Conservation (phyloP, 1,140 invertebrate genomes). For the Caerostris extrusa region DNA sequence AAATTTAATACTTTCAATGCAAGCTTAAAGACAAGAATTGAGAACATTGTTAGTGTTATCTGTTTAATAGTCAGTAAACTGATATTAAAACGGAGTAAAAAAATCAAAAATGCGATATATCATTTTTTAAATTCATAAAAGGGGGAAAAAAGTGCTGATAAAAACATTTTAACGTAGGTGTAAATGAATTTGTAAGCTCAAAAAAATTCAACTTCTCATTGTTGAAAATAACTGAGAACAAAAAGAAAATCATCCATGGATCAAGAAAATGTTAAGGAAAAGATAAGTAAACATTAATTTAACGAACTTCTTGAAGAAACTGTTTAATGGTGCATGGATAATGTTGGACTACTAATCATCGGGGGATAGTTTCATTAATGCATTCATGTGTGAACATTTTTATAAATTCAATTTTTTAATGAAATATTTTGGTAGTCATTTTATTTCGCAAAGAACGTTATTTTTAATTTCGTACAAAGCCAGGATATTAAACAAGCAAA, state of each 20-base stretch:
- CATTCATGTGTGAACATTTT: not conserved
- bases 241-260: not conserved
- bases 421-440: too few species aligned
- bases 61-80: not conserved
- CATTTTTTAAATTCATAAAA: not conserved
- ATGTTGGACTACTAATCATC: not conserved
- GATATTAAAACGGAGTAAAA: too few species aligned
- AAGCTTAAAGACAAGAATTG: not conserved
- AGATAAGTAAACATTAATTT: not conserved
- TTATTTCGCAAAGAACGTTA: too few species aligned
- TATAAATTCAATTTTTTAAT: too few species aligned
- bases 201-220: not conserved
- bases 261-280: not conserved
- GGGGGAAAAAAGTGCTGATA: not conserved
- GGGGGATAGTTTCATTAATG: not conserved
- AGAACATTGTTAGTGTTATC: not conserved
- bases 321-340: not conserved
- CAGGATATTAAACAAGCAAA: too few species aligned
- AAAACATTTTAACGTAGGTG: not conserved
- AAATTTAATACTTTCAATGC: not conserved
- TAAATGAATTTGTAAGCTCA: not conserved
- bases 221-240: not conserved
- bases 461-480: too few species aligned
- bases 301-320: not conserved
- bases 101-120: not conserved